Evolutionary conservation across 2,797 vertebrate genomes (phyloP).

Genomic region (Periparus ater): DNA sequence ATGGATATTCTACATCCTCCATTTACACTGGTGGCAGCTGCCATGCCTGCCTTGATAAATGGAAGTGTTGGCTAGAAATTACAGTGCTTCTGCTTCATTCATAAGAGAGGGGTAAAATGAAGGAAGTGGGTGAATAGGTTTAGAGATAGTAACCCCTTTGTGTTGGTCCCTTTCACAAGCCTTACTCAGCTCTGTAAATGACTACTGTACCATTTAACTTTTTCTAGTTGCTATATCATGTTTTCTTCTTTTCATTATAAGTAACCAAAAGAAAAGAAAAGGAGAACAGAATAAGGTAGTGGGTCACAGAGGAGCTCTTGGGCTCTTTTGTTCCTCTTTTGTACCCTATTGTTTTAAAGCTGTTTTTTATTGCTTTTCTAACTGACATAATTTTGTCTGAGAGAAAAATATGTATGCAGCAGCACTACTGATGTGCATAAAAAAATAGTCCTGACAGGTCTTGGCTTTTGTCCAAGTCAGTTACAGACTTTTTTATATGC

Average conservation of each 20-base stretch:
- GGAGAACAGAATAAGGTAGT: not conserved
- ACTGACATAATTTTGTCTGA: not conserved
- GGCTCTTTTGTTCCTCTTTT: not conserved
- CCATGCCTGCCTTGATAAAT: not conserved
- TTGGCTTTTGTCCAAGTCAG: not conserved
- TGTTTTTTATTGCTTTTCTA: not conserved
- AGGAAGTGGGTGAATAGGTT: not conserved
- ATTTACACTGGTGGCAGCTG: not conserved
- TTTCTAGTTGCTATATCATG: not conserved
- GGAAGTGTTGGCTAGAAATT: not conserved
- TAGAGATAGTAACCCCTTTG: not conserved
- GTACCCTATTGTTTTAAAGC: not conserved
- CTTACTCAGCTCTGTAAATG: not conserved
- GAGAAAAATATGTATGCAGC: not conserved
- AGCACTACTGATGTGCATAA: not conserved
- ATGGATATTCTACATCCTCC: not conserved
- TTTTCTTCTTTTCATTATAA: not conserved
- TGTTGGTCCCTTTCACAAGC: not conserved
- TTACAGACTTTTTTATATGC: not conserved
- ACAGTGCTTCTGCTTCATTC: not conserved
- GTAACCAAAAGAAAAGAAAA: not conserved
- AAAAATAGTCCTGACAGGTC: not conserved
- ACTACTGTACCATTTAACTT: not conserved
- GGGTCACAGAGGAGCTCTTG: not conserved
- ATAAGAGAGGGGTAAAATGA: not conserved